Evolutionary conservation across 37 sponge, comb jelly and placozoan species (phyloP), one percentile per base, ranked within the genome.

Genomic region (Agelas oroides): DNA sequence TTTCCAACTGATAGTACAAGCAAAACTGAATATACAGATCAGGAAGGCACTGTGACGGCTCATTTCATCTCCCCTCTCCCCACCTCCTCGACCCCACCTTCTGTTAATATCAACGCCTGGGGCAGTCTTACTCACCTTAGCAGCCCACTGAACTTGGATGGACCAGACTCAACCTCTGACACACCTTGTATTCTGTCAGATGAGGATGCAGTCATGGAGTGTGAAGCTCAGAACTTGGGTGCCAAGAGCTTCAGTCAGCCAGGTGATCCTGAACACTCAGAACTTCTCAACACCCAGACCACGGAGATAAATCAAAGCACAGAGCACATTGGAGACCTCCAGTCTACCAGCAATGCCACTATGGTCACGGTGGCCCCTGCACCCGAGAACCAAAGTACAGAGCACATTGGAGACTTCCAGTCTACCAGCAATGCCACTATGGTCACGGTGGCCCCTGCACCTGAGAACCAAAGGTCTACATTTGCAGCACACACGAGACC

Each of bases 391-490:
- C 70, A 53, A 19, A 67, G 77, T 83, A 61, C 25, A 18, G 27
- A 24, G 28, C 36, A 24, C 84, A 71, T 34, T 38, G 28, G 0
- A 41, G 25, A 0, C 77, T 83, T 19, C n/a, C n/a, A n/a, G n/a
- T 25, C 5, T 35, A 56, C 34, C 14, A 63, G 75, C 35, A 40
- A 19, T 33, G 79, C 64, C 28, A 76, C 6, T 20, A 3, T 89
- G 12, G 27, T 89, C 24, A 5, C 84, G 2, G 84, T 89, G 19
- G 40, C 61, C 40, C 89, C 84, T 28, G 89, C 89, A 13, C 89
- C 89, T 16, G 71, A 17, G 32, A 40, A 61, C 17, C 70, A 53
- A 19, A 67, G 77, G 0, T 23, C 65, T 0, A 62, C 84, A 16
- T 83, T 60, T 28, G 27, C 39, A 24, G 28, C 36, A 24, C 84